Evolutionary conservation across 2,888 invertebrate genomes (phyloP), one percentile per base, ranked within the genome.

Genomic region (Trachelus troglodyta): DNA sequence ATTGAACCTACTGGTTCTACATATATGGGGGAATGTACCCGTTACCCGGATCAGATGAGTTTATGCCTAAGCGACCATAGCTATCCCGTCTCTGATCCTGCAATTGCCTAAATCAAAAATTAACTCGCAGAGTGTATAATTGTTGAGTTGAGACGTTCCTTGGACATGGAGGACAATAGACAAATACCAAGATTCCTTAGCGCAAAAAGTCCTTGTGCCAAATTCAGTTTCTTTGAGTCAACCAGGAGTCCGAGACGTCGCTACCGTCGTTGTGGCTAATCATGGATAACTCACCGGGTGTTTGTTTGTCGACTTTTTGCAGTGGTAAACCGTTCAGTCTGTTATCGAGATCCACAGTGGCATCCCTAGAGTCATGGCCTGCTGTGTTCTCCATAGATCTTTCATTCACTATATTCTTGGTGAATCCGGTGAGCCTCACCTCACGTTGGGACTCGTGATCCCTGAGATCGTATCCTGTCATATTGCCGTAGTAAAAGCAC

Each of bases 401-500:
- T 68, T 56, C 56, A 1, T 23, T 56, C 23, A 56, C 56, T 2
- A 56, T 23, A 34, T 34, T 71, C 56, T 80, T 85, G 77, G 81
- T 87, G 83, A 88, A 91, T 34, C 91, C 89, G 23, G 90, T 88
- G 40, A 91, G 85, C 75, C 85, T 87, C 73, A 91, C 88, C 75
- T 90, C 88, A 37, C 84, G 85, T 69, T 83, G 83, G 56, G 85
- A 86, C 78, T 89, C 88, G 69, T 84, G 79, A 77, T 88, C 86
- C 79, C 89, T 89, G 23, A 90, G 83, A 78, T 88, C 88, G 85
- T 90, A 91, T 76, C 83, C 89, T 40, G 89, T 84, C 90, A 90
- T 90, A 68, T 34, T 74, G 12, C 9, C 56, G 56, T 56, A 23
- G 56, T 23, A 56, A 56, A 56, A 23, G 23, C 9, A 56, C 56